These are phyloP conservation scores for Anhinga anhinga DNA, from an alignment of 2,113 vertebrate species.

Conservation along the genomic window DNA sequence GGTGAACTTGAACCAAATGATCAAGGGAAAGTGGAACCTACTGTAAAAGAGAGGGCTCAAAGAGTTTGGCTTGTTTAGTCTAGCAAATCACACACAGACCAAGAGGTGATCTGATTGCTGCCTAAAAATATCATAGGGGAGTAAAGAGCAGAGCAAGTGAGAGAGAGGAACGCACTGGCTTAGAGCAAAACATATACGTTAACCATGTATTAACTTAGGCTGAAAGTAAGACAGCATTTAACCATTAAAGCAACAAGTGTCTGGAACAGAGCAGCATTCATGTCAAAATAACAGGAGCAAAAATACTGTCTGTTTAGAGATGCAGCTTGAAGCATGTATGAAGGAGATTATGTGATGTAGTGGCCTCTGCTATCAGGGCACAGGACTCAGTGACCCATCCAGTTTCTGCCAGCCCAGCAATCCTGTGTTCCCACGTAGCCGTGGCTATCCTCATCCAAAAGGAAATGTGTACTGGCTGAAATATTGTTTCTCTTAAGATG, in stretches of 20 bases:
- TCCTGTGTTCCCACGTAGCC: not conserved
- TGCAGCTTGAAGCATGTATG: not conserved
- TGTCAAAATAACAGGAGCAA: not conserved
- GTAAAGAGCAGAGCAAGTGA: not conserved
- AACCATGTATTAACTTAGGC: not conserved
- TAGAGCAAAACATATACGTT: not conserved
- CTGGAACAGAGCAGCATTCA: not conserved
- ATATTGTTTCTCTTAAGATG: not conserved
- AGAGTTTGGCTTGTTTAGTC: conserved; percentile 23
- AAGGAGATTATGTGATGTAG: not conserved
- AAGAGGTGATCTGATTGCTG: not conserved
- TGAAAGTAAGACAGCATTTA: not conserved
- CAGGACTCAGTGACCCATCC: not conserved
- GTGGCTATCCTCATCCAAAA: accelerated
- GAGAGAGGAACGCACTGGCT: not conserved
- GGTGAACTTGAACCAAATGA: not conserved
- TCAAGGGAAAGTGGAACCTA: not conserved
- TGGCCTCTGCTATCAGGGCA: not conserved
- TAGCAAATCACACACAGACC: not conserved
- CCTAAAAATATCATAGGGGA: not conserved
- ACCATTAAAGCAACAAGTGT: not conserved
- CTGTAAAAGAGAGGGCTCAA: not conserved
- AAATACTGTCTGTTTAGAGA: not conserved
- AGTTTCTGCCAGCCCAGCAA: not conserved
- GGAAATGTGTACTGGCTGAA: not conserved